These are phyloP conservation scores for Azemiops feae DNA, from an alignment of 2,113 vertebrate species.

Conservation along the genomic window DNA sequence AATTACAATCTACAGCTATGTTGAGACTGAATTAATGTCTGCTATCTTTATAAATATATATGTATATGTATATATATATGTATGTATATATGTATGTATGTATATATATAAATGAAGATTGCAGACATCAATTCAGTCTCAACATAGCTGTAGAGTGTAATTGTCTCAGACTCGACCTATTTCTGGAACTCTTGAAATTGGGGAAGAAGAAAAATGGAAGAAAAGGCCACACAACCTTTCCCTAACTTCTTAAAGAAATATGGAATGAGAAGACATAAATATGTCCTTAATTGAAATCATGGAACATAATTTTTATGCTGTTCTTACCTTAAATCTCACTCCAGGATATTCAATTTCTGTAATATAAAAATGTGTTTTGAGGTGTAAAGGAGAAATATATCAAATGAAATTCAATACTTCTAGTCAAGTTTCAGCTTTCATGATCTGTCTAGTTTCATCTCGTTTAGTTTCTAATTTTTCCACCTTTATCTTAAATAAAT, in stretches of 20 bases:
- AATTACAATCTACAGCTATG: too few species aligned
- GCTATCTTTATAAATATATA: too few species aligned
- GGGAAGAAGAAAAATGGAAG: background rate
- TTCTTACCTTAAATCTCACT: constrained; percentile 69
- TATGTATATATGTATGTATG: too few species aligned
- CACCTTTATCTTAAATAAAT: background rate
- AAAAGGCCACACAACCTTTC: background rate
- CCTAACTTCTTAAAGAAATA: background rate
- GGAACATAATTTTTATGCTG: background rate
- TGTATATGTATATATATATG: too few species aligned
- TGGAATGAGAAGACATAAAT: background rate
- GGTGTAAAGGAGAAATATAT: background rate
- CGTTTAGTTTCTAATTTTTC: background rate
- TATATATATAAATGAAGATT: too few species aligned
- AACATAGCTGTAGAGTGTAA: too few species aligned
- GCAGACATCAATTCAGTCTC: too few species aligned
- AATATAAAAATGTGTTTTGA: constrained; percentile 37
- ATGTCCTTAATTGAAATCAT: background rate
- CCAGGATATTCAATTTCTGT: constrained; percentile 48
- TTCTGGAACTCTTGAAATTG: too few species aligned
- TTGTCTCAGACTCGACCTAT: too few species aligned
- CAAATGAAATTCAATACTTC: background rate
- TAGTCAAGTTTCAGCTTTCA: background rate
- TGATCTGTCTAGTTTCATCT: background rate
- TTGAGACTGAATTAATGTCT: too few species aligned